These are phyloP conservation scores for Thamnaconus septentrionalis DNA, from an alignment of 2,113 vertebrate genomes.

Conservation along the genomic window DNA sequence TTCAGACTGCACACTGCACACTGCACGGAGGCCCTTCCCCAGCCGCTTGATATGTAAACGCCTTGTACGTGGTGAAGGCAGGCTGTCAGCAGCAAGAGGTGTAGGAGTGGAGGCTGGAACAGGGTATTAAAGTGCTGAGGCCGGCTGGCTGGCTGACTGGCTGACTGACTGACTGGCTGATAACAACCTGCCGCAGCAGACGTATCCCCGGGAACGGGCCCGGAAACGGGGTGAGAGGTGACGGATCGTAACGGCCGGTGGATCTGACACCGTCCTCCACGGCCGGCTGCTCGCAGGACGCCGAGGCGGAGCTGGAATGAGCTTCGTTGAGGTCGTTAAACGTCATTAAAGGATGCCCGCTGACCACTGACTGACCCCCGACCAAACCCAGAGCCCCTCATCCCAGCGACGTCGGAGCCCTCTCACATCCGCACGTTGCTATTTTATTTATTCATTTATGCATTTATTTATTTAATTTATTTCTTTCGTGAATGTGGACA, in stretches of 20 bases:
- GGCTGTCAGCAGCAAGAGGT: conserved; percentile 9
- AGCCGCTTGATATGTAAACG: background rate
- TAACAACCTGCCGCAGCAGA: conserved; percentile 44
- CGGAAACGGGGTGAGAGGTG: conserved; percentile 46
- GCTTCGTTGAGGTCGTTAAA: conserved; percentile 35
- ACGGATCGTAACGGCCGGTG: conserved; percentile 25
- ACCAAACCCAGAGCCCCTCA: too few species aligned
- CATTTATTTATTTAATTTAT: too few species aligned
- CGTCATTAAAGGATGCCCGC: conserved; percentile 4
- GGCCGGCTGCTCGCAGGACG: conserved; percentile 17
- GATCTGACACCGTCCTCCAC: conserved; percentile 32
- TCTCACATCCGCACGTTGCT: too few species aligned
- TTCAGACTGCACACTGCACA: too few species aligned
- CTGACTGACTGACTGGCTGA: conserved; percentile 9
- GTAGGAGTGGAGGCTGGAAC: conserved; percentile 27
- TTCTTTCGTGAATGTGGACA: conserved; percentile 4
- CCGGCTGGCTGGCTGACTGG: conserved; percentile 27
- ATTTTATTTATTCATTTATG: too few species aligned
- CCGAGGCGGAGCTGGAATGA: conserved; percentile 26
- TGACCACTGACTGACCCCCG: conserved; percentile 23
- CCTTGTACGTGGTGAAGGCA: conserved; percentile 8
- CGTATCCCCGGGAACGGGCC: conserved; percentile 39
- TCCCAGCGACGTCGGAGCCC: too few species aligned
- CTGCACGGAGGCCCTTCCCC: too few species aligned
- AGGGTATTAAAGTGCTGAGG: conserved; percentile 46